phyloP scores from a whole-genome alignment of 1,140 invertebrate species.

The Formica exsecta region DNA sequence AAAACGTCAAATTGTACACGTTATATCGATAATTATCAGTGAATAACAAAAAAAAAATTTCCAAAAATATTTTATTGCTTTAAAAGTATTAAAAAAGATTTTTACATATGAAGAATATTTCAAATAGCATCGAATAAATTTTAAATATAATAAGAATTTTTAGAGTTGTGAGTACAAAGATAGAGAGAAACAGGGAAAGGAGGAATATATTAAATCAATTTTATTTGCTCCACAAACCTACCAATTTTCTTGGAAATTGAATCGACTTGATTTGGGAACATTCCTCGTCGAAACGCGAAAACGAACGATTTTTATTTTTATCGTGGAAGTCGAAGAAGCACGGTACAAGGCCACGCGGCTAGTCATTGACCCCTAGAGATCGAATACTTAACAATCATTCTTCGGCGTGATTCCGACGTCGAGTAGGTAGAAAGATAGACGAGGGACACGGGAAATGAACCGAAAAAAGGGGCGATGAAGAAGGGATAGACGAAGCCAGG shows the following conservation, averaged over 20 bases:
- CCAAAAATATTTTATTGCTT: background rate
- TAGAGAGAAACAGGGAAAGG: too few relatives aligned
- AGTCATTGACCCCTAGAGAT: constrained; percentile 37
- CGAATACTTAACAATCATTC: constrained; percentile 48
- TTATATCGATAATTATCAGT: background rate
- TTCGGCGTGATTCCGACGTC: constrained; percentile 20
- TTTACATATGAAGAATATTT: background rate
- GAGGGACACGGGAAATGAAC: constrained; percentile 21
- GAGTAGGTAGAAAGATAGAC: background rate
- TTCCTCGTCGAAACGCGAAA: background rate
- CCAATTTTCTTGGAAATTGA: background rate
- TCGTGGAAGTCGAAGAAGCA: background rate
- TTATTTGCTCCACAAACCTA: background rate
- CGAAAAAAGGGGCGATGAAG: constrained; percentile 30
- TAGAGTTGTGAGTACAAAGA: background rate
- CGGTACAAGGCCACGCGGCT: background rate
- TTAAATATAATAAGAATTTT: too few relatives aligned
- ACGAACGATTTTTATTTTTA: constrained; percentile 32
- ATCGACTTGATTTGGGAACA: background rate
- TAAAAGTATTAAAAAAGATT: background rate
- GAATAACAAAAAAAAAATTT: background rate
- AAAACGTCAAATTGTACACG: background rate
- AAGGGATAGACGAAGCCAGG: background rate
- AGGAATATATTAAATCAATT: background rate
- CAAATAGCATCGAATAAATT: too few relatives aligned